Evolutionary conservation across 1,140 invertebrate genomes (phyloP).

Genomic region (Anoplophora glabripennis): DNA sequence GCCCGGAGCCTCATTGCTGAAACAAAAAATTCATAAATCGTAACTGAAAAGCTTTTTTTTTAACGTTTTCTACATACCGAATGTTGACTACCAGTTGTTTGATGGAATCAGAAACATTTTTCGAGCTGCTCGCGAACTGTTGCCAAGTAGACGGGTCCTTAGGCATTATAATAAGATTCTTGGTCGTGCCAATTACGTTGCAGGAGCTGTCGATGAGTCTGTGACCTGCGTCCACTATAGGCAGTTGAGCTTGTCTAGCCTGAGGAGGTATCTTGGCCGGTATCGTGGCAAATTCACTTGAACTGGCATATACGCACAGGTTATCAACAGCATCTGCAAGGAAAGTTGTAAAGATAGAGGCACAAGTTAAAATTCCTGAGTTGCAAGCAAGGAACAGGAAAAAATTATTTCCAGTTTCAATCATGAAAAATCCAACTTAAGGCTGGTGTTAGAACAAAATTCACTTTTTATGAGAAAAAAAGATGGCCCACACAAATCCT

Average conservation of each 20-base stretch:
- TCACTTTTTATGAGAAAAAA: too few species aligned
- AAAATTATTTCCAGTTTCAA: too few species aligned
- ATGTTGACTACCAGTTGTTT: constrained; percentile 90
- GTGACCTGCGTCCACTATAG: constrained; percentile 81
- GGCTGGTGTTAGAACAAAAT: too few species aligned
- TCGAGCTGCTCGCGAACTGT: constrained; percentile 87
- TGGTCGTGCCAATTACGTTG: constrained; percentile 87
- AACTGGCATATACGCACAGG: constrained; percentile 89
- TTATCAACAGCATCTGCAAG: constrained; percentile 81
- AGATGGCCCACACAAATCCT: too few species aligned
- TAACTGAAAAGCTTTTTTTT: background rate
- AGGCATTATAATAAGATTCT: constrained; percentile 83
- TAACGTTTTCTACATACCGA: constrained; percentile 51
- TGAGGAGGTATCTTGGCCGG: constrained; percentile 86
- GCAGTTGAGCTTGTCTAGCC: constrained; percentile 77
- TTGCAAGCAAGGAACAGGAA: too few species aligned
- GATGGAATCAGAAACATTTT: constrained; percentile 93
- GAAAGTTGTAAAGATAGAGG: too few species aligned
- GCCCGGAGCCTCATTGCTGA: constrained; percentile 89
- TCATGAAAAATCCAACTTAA: too few species aligned
- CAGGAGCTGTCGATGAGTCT: constrained; percentile 81
- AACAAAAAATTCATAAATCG: constrained; percentile 17
- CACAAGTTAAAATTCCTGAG: too few species aligned
- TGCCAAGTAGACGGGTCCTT: constrained; percentile 94
- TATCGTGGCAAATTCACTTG: constrained; percentile 87